Conservation (phyloP, 2,797 vertebrate genomes). For the Lagocephalus sceleratus region DNA sequence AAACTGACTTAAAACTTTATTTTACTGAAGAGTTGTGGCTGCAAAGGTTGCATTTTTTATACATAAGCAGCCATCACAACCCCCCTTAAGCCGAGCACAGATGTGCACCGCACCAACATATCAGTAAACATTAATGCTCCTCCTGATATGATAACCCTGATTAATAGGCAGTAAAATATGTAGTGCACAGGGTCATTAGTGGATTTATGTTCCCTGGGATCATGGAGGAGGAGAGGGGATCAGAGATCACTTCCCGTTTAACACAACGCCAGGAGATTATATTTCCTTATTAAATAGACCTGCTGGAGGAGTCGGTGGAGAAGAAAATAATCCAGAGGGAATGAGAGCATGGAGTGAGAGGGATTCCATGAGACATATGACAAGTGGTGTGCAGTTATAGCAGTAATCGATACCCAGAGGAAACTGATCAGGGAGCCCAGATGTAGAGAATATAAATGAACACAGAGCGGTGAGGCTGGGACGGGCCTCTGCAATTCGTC, state of each 20-base stretch:
- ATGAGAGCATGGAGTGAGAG: slow-evolving; percentile 14
- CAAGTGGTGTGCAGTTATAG: slow-evolving; percentile 50
- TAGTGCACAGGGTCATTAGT: slow-evolving; percentile 31
- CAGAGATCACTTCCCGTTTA: slow-evolving; percentile 19
- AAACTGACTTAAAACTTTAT: too few species aligned
- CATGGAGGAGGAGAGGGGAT: slow-evolving; percentile 3
- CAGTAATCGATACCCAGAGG: slow-evolving; percentile 59
- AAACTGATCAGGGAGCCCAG: slow-evolving; percentile 60
- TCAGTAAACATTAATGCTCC: slow-evolving; percentile 33
- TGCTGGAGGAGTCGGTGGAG: slow-evolving; percentile 14
- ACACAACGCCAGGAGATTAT: slow-evolving; percentile 18
- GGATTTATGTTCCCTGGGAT: slow-evolving; percentile 22
- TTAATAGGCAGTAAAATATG: slow-evolving; percentile 45
- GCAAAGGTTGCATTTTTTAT: slow-evolving; percentile 6
- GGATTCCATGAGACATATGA: slow-evolving; percentile 40
- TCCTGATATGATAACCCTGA: slow-evolving; percentile 33
- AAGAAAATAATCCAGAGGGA: not conserved
- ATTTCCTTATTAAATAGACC: slow-evolving; percentile 2
- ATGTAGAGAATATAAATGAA: slow-evolving; percentile 39
- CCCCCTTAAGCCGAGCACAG: too few species aligned
- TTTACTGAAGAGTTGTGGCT: too few species aligned
- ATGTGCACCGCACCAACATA: slow-evolving; percentile 16
- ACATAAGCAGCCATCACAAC: slow-evolving; percentile 25
- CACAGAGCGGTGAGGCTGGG: slow-evolving; percentile 6
- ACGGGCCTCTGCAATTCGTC: slow-evolving; percentile 8